Percentiles rank a stretch among this genome's conserved stretches.
These are phyloP conservation scores for Chymomyza fuscimana DNA, from an alignment of 2,888 invertebrate genomes.

Conservation along the genomic window DNA sequence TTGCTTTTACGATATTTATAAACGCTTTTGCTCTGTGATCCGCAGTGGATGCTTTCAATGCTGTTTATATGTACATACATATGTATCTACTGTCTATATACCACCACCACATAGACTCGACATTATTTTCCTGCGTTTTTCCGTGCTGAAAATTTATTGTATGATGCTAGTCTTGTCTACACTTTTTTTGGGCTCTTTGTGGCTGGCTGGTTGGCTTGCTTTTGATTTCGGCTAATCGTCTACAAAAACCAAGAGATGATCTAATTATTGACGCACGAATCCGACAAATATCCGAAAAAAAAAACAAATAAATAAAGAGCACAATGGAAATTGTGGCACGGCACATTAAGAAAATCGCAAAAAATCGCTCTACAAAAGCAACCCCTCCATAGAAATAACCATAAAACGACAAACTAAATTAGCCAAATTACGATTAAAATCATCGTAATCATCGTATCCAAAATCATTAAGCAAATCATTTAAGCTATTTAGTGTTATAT, in stretches of 20 bases:
- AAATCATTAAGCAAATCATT: slow-evolving; percentile 67
- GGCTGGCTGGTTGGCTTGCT: slow-evolving; percentile 30
- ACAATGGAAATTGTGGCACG: slow-evolving; percentile 25
- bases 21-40: slow-evolving; percentile 23
- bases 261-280: slow-evolving; percentile 72
- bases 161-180: background rate
- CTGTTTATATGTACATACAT: background rate
- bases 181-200: slow-evolving; percentile 40
- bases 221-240: slow-evolving; percentile 68
- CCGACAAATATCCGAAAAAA: slow-evolving; percentile 35
- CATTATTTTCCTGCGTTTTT: background rate
- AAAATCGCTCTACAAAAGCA: slow-evolving; percentile 12
- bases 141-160: background rate
- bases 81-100: background rate
- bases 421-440: slow-evolving; percentile 49
- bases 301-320: slow-evolving; percentile 18
- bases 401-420: slow-evolving; percentile 47
- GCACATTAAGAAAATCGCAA: slow-evolving; percentile 26
- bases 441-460: slow-evolving; percentile 32
- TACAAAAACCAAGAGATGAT: slow-evolving; percentile 61
- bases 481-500: slow-evolving; percentile 55
- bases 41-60: background rate
- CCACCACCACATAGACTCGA: too few relatives aligned
- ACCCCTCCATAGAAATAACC: background rate
- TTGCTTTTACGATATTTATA: slow-evolving; percentile 12